Base-by-base conservation (phyloP, 2,888 invertebrate species). In the Drosophila rellima region DNA sequence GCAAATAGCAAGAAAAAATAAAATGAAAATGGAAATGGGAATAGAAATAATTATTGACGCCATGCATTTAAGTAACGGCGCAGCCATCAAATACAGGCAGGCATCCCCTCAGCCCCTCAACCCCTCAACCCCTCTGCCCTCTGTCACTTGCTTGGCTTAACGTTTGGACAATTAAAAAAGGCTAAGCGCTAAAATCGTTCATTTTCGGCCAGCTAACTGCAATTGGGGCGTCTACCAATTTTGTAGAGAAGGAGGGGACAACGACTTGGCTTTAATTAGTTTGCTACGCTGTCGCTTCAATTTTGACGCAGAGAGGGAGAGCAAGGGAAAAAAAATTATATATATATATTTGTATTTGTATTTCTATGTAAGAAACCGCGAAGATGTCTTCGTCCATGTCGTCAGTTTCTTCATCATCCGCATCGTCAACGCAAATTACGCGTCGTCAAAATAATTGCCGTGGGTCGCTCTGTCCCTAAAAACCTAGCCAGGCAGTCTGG, bases 381-480 rank as follows among this genome's bases (percentile, higher is more conserved):
- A 77, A 74, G 45, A 66, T 59, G 57, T 65, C 68, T 64, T 70
- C 59, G 64, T 65, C 20, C 63, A 57, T 63, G 39, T 68, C 78
- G 52, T 68, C 82, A 55, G 50, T 83, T 65, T 78, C 79, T 78
- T 69, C 78, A 81, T 80, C 84, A 70, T 82, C 69, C 79, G 71
- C 71, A 69, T 70, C 79, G 74, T 88, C 88, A 78, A 83, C 83
- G 83, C 83, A 83, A 83, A 83, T 83, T 83, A 88, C 89, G 83
- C 83, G 78, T 83, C 89, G 87, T 83, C 83, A 83, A 83, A 83
- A 83, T 83, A 83, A 83, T 83, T 83, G 89, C 89, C 89, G 78
- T 80, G 80, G 81, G 80, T 82, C 83, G 83, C 70, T 67, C 82
- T 42, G 42, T 48, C 29, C 57, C 51, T 26, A 54, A n/a, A 48